A percentile compares a stretch with the other conserved stretches of the same genome.
Evolutionary conservation across 92 coral and sea anemone genomes (phyloP).

Genomic region (Zoanthus sansibaricus): DNA sequence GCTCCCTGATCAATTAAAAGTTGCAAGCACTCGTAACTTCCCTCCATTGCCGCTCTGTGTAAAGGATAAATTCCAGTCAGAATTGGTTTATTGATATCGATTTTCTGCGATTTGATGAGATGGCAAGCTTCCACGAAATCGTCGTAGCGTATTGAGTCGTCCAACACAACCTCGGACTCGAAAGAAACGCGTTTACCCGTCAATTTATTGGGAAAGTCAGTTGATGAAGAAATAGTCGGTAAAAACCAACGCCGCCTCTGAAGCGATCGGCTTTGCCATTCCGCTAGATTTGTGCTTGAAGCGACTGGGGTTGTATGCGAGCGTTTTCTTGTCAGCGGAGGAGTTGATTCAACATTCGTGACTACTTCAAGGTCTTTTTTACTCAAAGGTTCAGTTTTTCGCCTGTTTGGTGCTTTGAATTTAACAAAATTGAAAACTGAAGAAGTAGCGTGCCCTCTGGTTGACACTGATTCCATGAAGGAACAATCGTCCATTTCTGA

Average conservation of each 20-base stretch:
- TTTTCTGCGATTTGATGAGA: slow-evolving; percentile 77
- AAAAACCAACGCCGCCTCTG: slow-evolving; percentile 32
- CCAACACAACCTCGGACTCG: slow-evolving; percentile 72
- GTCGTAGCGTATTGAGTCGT: slow-evolving; percentile 69
- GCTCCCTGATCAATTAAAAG: slow-evolving; percentile 91
- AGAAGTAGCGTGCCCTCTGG: background rate
- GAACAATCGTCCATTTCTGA: slow-evolving; percentile 63
- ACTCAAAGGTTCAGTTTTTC: slow-evolving; percentile 38
- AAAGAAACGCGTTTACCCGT: slow-evolving; percentile 68
- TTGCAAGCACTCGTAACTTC: slow-evolving; percentile 89
- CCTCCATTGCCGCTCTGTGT: slow-evolving; percentile 92
- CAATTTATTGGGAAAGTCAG: background rate
- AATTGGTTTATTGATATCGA: slow-evolving; percentile 79
- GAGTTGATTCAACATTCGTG: background rate
- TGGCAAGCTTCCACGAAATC: slow-evolving; percentile 90
- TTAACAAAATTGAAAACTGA: background rate
- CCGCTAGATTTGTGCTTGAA: slow-evolving; percentile 5
- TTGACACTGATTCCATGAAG: slow-evolving; percentile 61
- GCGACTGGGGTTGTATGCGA: slow-evolving; percentile 7
- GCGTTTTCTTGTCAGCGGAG: slow-evolving; percentile 17
- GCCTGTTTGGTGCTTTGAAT: slow-evolving; percentile 10
- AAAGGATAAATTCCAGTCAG: slow-evolving; percentile 84
- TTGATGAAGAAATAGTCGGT: slow-evolving; percentile 18
- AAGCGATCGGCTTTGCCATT: slow-evolving; percentile 19
- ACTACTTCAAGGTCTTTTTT: slow-evolving; percentile 32